Conservation (phyloP, 2,113 vertebrate genomes). For the Corythornis madagascariensis region DNA sequence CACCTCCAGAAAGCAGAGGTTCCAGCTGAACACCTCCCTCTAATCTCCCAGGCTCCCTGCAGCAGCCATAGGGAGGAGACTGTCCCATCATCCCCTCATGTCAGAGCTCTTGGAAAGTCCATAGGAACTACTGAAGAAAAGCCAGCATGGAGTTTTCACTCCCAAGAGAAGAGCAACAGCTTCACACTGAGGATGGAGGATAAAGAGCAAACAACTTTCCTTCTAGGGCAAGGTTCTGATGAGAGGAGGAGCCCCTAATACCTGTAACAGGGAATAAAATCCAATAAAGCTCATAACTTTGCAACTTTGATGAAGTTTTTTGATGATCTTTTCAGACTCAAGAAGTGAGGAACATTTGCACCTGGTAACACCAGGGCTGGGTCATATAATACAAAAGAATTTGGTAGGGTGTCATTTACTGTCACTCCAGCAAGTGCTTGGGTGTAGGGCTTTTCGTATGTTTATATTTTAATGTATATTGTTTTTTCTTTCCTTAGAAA, state of each 20-base stretch:
- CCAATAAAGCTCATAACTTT: background rate
- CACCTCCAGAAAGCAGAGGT: background rate
- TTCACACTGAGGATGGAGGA: background rate
- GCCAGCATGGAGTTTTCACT: background rate
- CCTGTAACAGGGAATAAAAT: background rate
- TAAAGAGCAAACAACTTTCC: background rate
- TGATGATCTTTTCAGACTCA: background rate
- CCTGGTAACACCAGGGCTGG: background rate
- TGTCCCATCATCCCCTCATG: background rate
- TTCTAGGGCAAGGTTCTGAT: background rate
- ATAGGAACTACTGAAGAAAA: accelerated
- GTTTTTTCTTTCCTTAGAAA: background rate
- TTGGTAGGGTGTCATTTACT: background rate
- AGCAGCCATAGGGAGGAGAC: background rate
- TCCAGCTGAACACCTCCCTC: background rate
- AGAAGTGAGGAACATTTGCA: background rate
- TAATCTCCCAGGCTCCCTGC: background rate
- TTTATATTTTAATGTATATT: too few relatives aligned
- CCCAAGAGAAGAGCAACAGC: background rate
- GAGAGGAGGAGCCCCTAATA: background rate
- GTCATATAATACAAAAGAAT: background rate
- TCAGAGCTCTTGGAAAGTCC: background rate
- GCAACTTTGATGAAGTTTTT: background rate
- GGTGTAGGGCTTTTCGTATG: background rate
- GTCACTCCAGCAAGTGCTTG: background rate